Evolutionary conservation across 2,113 vertebrate species (phyloP).

Genomic region (Arothron firmamentum): DNA sequence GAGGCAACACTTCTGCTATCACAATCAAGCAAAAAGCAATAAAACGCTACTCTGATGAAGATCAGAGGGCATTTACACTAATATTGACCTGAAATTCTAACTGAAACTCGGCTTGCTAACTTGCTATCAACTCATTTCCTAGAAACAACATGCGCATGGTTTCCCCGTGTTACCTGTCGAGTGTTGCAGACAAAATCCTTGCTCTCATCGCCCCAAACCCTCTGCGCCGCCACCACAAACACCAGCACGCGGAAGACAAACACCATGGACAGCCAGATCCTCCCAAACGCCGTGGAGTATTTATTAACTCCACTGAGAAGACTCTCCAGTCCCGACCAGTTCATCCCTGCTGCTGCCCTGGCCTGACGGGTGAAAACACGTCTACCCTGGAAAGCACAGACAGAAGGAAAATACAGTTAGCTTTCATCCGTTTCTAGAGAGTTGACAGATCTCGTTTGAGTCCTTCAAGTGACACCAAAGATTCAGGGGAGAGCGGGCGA

Average conservation of each 20-base stretch:
- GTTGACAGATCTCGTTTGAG: too few species aligned
- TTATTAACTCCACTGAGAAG: conserved; percentile 89
- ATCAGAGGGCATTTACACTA: too few species aligned
- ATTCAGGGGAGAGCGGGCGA: too few species aligned
- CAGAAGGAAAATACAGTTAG: neutral
- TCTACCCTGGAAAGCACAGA: neutral
- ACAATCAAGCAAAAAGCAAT: too few species aligned
- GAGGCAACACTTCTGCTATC: too few species aligned
- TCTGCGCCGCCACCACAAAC: conserved; percentile 87
- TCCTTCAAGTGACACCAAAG: too few species aligned
- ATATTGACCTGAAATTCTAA: too few species aligned
- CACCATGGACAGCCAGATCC: conserved; percentile 92
- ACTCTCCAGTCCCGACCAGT: conserved; percentile 83
- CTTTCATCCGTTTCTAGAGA: neutral
- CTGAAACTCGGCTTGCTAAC: too few species aligned
- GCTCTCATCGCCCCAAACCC: conserved; percentile 86
- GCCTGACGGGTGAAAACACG: conserved; percentile 4
- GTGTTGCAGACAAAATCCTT: conserved; percentile 98
- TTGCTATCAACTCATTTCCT: neutral
- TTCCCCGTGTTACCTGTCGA: conserved; percentile 63
- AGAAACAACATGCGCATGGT: neutral
- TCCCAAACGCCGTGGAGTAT: conserved; percentile 89
- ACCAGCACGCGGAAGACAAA: conserved; percentile 90
- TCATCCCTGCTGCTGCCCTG: conserved; percentile 64
- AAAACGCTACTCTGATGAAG: neutral